Evolutionary conservation across 30 jellyfish, hydroid and myxozoan genomes (phyloP).

Genomic region (Aurelia sp.): DNA sequence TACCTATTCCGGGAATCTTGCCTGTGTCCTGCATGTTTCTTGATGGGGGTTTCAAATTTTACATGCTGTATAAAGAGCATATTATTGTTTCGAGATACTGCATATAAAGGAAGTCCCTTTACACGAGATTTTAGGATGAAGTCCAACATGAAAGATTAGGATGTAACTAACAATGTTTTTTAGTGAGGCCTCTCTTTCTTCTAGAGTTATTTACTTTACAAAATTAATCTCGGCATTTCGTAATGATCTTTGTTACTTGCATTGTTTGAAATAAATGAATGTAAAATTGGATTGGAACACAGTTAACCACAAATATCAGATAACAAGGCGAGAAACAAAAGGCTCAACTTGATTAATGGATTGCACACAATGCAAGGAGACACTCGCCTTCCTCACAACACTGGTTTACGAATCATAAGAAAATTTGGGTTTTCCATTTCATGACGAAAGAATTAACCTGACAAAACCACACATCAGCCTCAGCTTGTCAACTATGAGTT

Average conservation of each 20-base stretch:
- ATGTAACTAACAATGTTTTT: too few species aligned
- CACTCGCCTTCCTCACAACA: constrained; percentile 15
- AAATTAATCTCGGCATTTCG: constrained; percentile 51
- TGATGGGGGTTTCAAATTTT: too few species aligned
- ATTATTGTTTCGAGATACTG: too few species aligned
- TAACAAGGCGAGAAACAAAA: constrained; percentile 28
- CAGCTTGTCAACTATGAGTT: constrained; percentile 49
- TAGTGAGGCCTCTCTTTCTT: too few species aligned
- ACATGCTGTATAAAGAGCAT: too few species aligned
- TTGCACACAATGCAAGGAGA: constrained; percentile 53
- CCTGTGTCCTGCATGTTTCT: too few species aligned
- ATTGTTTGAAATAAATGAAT: constrained; percentile 47
- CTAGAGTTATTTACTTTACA: constrained; percentile 30
- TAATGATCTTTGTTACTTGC: constrained; percentile 46
- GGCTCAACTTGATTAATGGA: constrained; percentile 39
- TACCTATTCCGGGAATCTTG: too few species aligned
- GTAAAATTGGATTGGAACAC: constrained; percentile 61
- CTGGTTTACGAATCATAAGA: not conserved
- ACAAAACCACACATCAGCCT: constrained; percentile 52
- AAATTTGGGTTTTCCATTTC: constrained; percentile 13
- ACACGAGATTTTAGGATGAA: too few species aligned
- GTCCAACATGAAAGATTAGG: too few species aligned
- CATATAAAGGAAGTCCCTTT: too few species aligned
- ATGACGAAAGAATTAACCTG: constrained; percentile 58
- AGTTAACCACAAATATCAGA: constrained; percentile 46